Conservation (phyloP, 1,140 invertebrate species). For the Euglossa dilemma region DNA sequence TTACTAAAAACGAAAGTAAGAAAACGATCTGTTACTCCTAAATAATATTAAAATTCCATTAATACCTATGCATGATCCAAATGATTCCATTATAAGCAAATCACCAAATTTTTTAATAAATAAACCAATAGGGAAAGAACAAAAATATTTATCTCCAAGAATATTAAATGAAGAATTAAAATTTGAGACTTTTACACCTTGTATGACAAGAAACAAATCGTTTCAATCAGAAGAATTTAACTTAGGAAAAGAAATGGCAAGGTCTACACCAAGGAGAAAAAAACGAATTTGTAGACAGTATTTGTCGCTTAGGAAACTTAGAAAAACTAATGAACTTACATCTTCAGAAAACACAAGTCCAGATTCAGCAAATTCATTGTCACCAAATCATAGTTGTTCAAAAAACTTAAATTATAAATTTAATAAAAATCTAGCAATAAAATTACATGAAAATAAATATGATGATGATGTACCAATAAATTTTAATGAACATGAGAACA, state of each 20-base stretch:
- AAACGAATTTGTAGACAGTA: slow-evolving; percentile 37
- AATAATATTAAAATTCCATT: slow-evolving; percentile 26
- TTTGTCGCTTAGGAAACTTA: slow-evolving; percentile 19
- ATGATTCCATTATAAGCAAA: slow-evolving; percentile 49
- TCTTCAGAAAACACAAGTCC: slow-evolving; percentile 36
- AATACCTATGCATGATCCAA: slow-evolving; percentile 17
- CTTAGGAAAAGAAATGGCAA: slow-evolving; percentile 36
- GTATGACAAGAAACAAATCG: slow-evolving; percentile 29
- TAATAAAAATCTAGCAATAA: slow-evolving; percentile 60
- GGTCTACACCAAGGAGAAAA: slow-evolving; percentile 59
- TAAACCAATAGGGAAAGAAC: background rate
- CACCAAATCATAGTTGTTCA: background rate
- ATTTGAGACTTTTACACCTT: slow-evolving; percentile 32
- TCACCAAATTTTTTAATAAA: slow-evolving; percentile 49
- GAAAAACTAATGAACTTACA: background rate
- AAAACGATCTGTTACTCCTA: slow-evolving; percentile 3
- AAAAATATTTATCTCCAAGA: slow-evolving; percentile 31
- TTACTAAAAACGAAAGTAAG: slow-evolving; percentile 8
- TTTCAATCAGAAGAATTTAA: slow-evolving; percentile 28
- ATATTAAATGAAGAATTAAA: background rate
- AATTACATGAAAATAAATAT: slow-evolving; percentile 65
- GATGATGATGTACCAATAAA: slow-evolving; percentile 54
- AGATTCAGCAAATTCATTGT: slow-evolving; percentile 33
- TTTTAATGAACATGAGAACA: background rate
- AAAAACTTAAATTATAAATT: slow-evolving; percentile 6